Evolutionary conservation across 2,797 vertebrate genomes (phyloP).

Genomic region (Graptemys geographica): DNA sequence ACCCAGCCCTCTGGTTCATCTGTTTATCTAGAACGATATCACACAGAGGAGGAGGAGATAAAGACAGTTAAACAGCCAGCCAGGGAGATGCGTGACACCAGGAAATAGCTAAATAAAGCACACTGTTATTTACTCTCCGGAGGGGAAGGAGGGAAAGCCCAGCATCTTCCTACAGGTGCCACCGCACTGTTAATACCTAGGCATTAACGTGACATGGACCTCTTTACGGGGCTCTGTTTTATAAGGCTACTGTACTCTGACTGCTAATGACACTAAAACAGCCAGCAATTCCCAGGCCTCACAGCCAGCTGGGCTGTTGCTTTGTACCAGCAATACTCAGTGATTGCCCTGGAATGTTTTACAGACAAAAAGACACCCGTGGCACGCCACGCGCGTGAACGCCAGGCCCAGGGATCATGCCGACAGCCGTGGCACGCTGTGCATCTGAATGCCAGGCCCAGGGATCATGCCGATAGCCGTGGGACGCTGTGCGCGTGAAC

Average conservation of each 20-base stretch:
- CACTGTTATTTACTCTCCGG: slow-evolving; percentile 68
- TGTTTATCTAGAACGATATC: slow-evolving; percentile 78
- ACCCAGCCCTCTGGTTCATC: slow-evolving; percentile 69
- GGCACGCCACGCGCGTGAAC: no score
- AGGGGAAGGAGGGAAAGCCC: not conserved
- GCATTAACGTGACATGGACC: rapidly evolving
- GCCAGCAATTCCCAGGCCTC: not conserved
- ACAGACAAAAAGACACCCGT: not conserved
- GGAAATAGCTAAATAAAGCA: slow-evolving; percentile 78
- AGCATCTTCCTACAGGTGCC: not conserved
- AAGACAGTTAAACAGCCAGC: slow-evolving; percentile 75
- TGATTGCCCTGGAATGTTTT: not conserved
- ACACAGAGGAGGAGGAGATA: slow-evolving; percentile 69
- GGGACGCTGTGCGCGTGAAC: rapidly evolving
- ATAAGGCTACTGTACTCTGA: not conserved
- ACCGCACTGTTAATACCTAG: not conserved
- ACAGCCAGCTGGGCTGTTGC: not conserved
- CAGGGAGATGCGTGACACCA: slow-evolving; percentile 66
- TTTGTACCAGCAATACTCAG: no score
- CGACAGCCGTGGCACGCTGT: rapidly evolving
- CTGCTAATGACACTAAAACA: not conserved
- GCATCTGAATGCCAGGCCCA: no score
- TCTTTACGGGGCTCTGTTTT: not conserved
- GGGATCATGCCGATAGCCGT: rapidly evolving
- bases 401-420: no score